Conservation (phyloP, 2,888 invertebrate genomes). For the Cremastinae sp. region DNA sequence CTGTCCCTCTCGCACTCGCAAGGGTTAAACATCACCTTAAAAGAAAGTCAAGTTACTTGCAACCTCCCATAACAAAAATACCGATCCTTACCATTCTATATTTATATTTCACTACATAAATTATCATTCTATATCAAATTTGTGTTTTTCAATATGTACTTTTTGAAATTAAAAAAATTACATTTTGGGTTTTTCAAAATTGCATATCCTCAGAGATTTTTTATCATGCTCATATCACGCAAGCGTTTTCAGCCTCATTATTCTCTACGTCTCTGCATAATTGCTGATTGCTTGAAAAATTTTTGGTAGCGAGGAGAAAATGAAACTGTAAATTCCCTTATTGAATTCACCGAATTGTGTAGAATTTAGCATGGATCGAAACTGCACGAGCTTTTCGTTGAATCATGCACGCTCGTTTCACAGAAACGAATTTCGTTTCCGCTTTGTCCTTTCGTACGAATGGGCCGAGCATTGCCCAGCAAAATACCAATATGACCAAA, state of each 20-base stretch:
- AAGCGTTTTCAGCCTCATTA: not conserved
- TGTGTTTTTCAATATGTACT: too few species aligned
- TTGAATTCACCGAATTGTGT: conserved; percentile 30
- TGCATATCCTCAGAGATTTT: too few species aligned
- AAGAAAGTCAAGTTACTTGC: too few species aligned
- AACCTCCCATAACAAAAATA: too few species aligned
- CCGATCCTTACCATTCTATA: too few species aligned
- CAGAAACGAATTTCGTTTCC: not conserved
- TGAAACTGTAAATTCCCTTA: conserved; percentile 19
- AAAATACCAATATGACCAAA: not conserved
- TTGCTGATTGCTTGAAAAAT: not conserved
- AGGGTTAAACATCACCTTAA: too few species aligned
- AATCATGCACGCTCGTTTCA: conserved; percentile 15
- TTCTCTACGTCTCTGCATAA: not conserved
- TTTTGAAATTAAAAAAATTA: too few species aligned
- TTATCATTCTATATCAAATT: too few species aligned
- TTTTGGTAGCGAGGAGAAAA: conserved; percentile 1
- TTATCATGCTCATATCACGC: not conserved
- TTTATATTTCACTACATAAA: too few species aligned
- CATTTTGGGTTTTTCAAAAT: too few species aligned
- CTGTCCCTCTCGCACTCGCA: too few species aligned
- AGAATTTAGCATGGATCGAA: conserved; percentile 9
- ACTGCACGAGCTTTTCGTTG: not conserved
- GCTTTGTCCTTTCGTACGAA: not conserved
- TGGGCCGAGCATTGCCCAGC: too few species aligned